Evolutionary conservation across 2,113 vertebrate genomes (phyloP), one percentile per base, ranked within the genome.

Genomic region (Lepus timidus): DNA sequence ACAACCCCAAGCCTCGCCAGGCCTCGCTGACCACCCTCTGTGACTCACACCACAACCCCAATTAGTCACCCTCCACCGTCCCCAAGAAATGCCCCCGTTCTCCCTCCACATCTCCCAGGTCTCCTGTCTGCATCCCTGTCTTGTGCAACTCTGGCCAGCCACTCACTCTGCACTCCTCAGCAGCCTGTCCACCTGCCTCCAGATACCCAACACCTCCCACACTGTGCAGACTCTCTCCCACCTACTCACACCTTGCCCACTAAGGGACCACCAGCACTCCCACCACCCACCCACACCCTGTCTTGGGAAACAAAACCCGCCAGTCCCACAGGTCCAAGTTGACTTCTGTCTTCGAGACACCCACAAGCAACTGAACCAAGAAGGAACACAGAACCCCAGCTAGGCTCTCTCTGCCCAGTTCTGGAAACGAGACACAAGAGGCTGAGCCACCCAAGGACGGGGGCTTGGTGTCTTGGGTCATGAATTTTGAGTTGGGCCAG

Each of bases 301-400:
- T 25, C 84, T 86, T 27, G 67, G 74, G 67, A 91, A 73, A 83
- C 36, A 78, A 95, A 87, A 78, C 9, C 62, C n/a, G 17, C 20
- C 10, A 52, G 27, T 58, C 79, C 83, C 64, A 68, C 0, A 12
- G 8, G 36, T 17, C 67, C 2, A 6, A 33, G 76, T 52, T 23
- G 22, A 29, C 23, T 44, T 55, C 23, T 52, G 29, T n/a, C 23
- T 31, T 44, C 83, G 81, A 84, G 39, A 68, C 6, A 22, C 33
- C 61, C 61, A 81, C 4, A 52, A 19, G 27, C 7, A 1, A 44
- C n/a, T 0, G 9, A 27, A 33, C 31, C 33, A 31, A 61, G 76
- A 29, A 39, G 73, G 44, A 83, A 55, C 6, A 52, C 20, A 17
- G 76, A 73, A 70, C n/a, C 33, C 33, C 33, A 51, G 49, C 20